These are phyloP conservation scores for Montipora efflorescens DNA, from an alignment of 64 coral and sea anemone genomes.

Conservation along the genomic window DNA sequence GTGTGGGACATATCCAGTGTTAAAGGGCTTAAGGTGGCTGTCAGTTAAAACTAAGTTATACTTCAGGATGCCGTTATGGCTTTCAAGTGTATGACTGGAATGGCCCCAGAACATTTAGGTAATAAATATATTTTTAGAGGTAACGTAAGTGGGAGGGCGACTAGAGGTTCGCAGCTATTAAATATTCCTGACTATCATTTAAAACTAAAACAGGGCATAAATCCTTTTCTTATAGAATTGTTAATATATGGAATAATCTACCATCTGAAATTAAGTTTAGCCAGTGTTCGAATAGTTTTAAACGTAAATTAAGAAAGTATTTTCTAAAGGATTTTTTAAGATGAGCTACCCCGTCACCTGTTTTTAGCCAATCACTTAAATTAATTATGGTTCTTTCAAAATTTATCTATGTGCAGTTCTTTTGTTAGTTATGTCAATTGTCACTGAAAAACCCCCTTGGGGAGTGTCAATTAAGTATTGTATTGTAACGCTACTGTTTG, in stretches of 20 bases:
- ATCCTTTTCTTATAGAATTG: constrained; percentile 5
- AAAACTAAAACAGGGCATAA: not conserved
- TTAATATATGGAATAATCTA: not conserved
- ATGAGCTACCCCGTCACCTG: too few relatives aligned
- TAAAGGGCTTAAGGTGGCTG: not conserved
- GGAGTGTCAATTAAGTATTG: too few relatives aligned
- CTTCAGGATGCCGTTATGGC: too few relatives aligned
- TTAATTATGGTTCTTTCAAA: too few relatives aligned
- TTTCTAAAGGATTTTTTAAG: not conserved
- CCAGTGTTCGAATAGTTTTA: not conserved
- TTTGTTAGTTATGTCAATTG: too few relatives aligned
- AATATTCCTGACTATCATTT: not conserved
- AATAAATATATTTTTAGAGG: not conserved
- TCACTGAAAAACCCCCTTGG: too few relatives aligned
- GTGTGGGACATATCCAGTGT: too few relatives aligned
- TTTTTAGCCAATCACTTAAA: too few relatives aligned
- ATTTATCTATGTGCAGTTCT: too few relatives aligned
- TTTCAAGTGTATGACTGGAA: too few relatives aligned
- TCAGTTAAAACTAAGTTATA: not conserved
- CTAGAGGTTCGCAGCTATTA: not conserved
- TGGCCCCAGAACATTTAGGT: not conserved
- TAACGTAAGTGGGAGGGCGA: not conserved
- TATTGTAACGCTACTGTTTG: too few relatives aligned
- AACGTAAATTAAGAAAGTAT: not conserved
- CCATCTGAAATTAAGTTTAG: not conserved